Percentiles rank a stretch among this genome's conserved stretches.
These are phyloP conservation scores for Ooceraea biroi DNA, from an alignment of 1,140 invertebrate species.

Conservation along the genomic window DNA sequence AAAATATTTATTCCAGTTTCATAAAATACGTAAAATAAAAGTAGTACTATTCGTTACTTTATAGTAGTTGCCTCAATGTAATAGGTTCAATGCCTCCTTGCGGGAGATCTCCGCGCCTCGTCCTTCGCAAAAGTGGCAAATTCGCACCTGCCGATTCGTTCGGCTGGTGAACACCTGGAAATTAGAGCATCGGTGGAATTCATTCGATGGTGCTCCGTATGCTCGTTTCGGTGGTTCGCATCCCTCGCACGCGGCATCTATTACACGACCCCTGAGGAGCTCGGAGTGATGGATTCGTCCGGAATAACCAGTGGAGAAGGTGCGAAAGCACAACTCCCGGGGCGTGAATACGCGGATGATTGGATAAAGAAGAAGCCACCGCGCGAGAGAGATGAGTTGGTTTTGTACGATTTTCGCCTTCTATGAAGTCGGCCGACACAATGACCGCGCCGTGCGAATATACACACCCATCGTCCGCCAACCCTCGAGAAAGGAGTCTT, in stretches of 20 bases:
- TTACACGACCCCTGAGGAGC: conserved; percentile 55
- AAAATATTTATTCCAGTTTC: no score
- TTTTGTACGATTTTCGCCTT: conserved; percentile 66
- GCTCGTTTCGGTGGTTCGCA: background rate
- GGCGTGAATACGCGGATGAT: conserved; percentile 79
- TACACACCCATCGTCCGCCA: conserved; percentile 41
- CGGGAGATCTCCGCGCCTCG: background rate
- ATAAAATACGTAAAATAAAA: no score
- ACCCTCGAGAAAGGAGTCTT: conserved; percentile 57
- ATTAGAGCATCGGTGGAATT: conserved; percentile 46
- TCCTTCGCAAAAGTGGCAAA: conserved; percentile 12
- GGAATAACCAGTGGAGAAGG: conserved; percentile 41
- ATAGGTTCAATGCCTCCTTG: background rate
- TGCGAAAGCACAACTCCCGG: conserved; percentile 29
- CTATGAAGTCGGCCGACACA: conserved; percentile 69
- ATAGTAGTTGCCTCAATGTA: no score
- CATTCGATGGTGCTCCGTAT: background rate
- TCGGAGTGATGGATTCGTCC: conserved; percentile 63
- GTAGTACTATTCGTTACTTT: no score
- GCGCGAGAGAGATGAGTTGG: conserved; percentile 16
- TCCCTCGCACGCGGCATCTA: conserved; percentile 38
- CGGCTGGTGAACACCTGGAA: conserved; percentile 34
- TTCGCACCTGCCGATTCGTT: conserved; percentile 45
- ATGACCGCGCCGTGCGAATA: conserved; percentile 64
- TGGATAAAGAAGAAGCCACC: conserved; percentile 76